Evolutionary conservation across 1,140 invertebrate genomes (phyloP), one percentile per base, ranked within the genome.

Genomic region (Acromyrmex charruanus): DNA sequence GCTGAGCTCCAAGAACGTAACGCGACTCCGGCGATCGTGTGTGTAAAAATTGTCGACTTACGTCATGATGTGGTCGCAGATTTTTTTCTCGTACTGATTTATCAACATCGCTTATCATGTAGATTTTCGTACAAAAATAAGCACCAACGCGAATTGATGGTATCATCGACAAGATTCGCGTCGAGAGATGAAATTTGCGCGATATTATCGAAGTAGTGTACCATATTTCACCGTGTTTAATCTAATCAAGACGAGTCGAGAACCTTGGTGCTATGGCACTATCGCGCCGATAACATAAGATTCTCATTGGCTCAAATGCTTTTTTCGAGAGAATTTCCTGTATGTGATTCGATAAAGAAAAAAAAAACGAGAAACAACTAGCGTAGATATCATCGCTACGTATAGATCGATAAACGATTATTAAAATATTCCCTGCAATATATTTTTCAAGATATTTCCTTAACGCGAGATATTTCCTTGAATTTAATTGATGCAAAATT

Each of bases 181-280:
- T 59, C 18, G 51, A 16, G 12, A n/a, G 14, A 9, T 3, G 21
- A 84, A 61, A 31, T 74, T 81, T 63, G 55, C 25, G 25, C 25
- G 80, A 82, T 59, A 28, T 79, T 89, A 89, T 89, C 85, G 31
- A 84, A 74, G 63, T 87, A 35, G 74, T 81, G 28, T 61, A 90
- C 39, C 69, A 44, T 44, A 65, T 51, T 87, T 55, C 71, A 12
- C n/a, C n/a, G 16, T 49, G 61, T 51, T 61, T 80, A 90, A 90
- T 90, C 89, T 90, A 90, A 90, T 90, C 59, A 49, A 9, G 58
- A 87, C 16, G 61, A 51, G 66, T 85, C 63, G 49, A 61, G 39
- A 86, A 39, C 16, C 77, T 86, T 80, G 85, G 31, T 63, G 39
- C 66, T 86, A 63, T 80, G 77, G 31, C 74, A 39, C 55, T 86